These are phyloP conservation scores for Mactromeris polynyma DNA, from an alignment of 2,888 invertebrate genomes.

Conservation along the genomic window DNA sequence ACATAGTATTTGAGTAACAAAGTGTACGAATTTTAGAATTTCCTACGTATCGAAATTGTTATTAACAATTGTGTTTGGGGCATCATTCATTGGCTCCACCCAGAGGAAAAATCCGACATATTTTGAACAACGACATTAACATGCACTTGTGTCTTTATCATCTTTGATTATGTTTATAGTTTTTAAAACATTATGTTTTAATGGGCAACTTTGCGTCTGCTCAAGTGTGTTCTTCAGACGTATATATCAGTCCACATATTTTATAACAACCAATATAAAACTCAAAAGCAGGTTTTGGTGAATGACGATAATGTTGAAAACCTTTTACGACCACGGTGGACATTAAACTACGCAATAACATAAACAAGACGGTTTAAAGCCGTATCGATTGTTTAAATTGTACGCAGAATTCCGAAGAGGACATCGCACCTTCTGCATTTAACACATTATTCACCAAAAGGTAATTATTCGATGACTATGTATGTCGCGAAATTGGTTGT, in stretches of 20 bases:
- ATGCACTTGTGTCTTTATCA: no score
- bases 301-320: neutral
- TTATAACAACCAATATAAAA: slow-evolving; percentile 3
- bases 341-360: neutral
- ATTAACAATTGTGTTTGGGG: no score
- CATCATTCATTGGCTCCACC: no score
- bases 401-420: neutral
- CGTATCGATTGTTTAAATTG: neutral
- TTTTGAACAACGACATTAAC: no score
- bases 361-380: neutral
- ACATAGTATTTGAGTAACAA: no score
- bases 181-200: neutral
- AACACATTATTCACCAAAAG: neutral
- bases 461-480: neutral
- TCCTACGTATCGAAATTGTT: no score
- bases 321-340: neutral
- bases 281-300: neutral
- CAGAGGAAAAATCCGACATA: no score
- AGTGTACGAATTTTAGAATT: no score
- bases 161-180: no score
- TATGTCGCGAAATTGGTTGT: neutral
- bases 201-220: neutral
- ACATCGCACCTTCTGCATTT: neutral
- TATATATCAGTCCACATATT: neutral
- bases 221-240: neutral